These are phyloP conservation scores for Cyprinella venusta DNA, from an alignment of 2,797 vertebrate genomes.

Conservation along the genomic window DNA sequence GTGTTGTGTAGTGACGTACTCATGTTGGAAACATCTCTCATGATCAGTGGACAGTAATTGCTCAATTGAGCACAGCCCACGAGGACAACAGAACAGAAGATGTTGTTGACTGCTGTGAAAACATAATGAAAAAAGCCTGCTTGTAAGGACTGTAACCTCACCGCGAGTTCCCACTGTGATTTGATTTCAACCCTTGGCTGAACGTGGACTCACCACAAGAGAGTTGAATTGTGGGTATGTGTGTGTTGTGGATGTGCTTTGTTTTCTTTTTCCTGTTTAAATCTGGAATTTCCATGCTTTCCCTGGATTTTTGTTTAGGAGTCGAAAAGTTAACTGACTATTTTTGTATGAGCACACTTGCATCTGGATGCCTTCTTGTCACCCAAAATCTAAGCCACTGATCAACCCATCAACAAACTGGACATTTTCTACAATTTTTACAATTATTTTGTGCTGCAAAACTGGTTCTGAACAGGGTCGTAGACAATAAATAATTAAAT, in stretches of 20 bases:
- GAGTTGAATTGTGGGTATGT: conserved; percentile 33
- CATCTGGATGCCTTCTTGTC: conserved; percentile 15
- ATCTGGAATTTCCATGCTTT: conserved; percentile 13
- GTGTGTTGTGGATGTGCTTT: conserved; percentile 27
- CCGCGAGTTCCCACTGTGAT: conserved; percentile 39
- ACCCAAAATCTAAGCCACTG: neutral
- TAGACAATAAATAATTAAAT: neutral
- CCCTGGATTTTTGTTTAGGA: neutral
- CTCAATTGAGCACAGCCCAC: conserved; percentile 39
- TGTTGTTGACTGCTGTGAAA: conserved; percentile 36
- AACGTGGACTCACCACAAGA: conserved; percentile 23
- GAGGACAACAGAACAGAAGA: conserved; percentile 12
- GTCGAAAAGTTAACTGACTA: conserved; percentile 17
- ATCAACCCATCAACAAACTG: neutral
- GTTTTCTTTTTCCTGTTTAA: neutral
- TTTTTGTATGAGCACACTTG: conserved; percentile 27
- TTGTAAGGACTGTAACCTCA: conserved; percentile 18
- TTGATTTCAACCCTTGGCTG: conserved; percentile 47
- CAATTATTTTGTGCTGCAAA: conserved; percentile 3
- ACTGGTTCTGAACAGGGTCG: neutral
- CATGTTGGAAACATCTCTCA: conserved; percentile 38
- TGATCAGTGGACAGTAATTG: conserved; percentile 43
- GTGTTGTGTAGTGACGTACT: conserved; percentile 47
- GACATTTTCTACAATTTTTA: conserved; percentile 9
- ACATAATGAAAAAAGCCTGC: conserved; percentile 23